phyloP scores from a whole-genome alignment of 2,113 vertebrate genomes.

The Oryzias celebensis region DNA sequence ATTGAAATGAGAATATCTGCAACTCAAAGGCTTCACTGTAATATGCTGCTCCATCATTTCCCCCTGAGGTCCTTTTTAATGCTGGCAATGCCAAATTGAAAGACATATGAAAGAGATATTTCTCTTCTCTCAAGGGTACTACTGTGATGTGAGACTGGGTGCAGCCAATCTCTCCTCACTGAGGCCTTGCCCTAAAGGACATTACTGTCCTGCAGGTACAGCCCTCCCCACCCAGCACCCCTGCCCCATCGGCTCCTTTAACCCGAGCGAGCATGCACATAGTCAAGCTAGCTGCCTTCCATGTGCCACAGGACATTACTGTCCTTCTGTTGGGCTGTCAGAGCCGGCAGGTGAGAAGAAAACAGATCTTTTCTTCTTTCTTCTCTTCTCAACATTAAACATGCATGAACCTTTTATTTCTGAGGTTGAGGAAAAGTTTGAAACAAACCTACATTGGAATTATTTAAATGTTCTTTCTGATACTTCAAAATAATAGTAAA shows the following conservation, averaged over 20 bases:
- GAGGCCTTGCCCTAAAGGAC: conserved; percentile 82
- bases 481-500: too few relatives aligned
- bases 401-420: too few relatives aligned
- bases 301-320: conserved; percentile 86
- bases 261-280: conserved; percentile 65
- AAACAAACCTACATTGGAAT: too few relatives aligned
- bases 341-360: conserved; percentile 81
- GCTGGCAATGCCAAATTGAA: conserved; percentile 1
- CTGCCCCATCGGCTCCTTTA: conserved; percentile 86
- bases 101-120: not conserved
- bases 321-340: conserved; percentile 76
- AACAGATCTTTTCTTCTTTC: not conserved
- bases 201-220: conserved; percentile 87
- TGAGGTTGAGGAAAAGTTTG: too few relatives aligned
- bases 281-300: conserved; percentile 72
- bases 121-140: conserved; percentile 78
- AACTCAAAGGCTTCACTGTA: not conserved
- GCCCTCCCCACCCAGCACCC: conserved; percentile 75
- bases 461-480: too few relatives aligned
- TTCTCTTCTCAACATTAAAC: not conserved
- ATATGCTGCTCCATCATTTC: not conserved
- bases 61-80: not conserved
- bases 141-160: conserved; percentile 79
- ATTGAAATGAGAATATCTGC: not conserved
- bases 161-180: conserved; percentile 72